A percentile compares a stretch with the other conserved stretches of the same genome.
These are phyloP conservation scores for Paramormyrops hopkinsi DNA, from an alignment of 2,797 vertebrate genomes.

Conservation along the genomic window DNA sequence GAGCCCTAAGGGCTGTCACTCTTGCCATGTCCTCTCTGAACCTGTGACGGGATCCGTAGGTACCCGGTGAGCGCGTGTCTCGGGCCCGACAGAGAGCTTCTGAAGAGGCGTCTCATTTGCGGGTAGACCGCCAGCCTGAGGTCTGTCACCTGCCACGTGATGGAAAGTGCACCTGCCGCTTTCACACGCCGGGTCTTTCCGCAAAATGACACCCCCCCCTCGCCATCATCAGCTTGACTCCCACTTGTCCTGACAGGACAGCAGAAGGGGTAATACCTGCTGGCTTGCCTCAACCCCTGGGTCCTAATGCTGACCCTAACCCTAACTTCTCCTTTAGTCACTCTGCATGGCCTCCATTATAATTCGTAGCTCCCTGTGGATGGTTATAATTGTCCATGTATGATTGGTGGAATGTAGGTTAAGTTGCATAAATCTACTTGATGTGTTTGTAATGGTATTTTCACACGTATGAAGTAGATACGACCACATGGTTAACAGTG, in stretches of 20 bases:
- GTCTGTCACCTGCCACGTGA: not conserved
- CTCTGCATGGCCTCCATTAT: not conserved
- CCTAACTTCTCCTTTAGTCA: not conserved
- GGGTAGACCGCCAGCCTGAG: not conserved
- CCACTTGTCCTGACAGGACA: slow-evolving; percentile 36
- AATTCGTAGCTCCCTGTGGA: not conserved
- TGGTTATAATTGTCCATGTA: not conserved
- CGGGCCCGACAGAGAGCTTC: not conserved
- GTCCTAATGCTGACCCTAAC: slow-evolving; percentile 14
- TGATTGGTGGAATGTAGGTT: not conserved
- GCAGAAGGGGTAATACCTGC: not conserved
- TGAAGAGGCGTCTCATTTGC: not conserved
- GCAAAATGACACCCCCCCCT: slow-evolving; percentile 29
- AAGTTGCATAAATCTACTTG: not conserved
- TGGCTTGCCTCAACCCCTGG: not conserved
- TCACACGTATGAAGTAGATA: not conserved
- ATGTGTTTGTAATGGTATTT: not conserved
- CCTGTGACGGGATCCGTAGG: not conserved
- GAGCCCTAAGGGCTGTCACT: not conserved
- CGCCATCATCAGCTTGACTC: slow-evolving; percentile 19
- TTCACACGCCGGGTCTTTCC: not conserved
- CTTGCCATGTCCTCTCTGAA: not conserved
- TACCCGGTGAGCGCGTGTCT: not conserved
- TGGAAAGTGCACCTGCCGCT: not conserved
- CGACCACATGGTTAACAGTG: not conserved